phyloP scores from a whole-genome alignment of 1,140 invertebrate genomes.

The Reticulitermes speratus region DNA sequence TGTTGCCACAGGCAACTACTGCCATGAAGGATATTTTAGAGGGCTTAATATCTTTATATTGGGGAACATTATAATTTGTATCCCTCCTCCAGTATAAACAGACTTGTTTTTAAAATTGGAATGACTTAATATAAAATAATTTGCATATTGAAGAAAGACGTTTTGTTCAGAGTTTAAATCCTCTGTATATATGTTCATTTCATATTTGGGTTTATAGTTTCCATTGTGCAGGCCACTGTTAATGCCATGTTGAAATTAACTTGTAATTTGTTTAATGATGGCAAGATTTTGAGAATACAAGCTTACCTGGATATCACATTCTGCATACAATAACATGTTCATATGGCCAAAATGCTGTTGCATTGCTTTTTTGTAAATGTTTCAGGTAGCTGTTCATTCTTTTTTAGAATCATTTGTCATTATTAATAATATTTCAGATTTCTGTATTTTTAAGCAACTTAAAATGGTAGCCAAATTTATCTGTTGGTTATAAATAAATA shows the following conservation, averaged over 20 bases:
- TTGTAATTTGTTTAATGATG: too few species aligned
- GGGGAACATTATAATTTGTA: background rate
- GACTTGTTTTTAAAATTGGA: background rate
- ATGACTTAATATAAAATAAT: too few species aligned
- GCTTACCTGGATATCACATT: background rate
- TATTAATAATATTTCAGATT: background rate
- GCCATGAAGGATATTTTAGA: background rate
- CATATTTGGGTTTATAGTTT: background rate
- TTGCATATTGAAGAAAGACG: too few species aligned
- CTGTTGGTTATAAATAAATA: background rate
- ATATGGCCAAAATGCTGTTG: background rate
- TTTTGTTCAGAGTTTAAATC: background rate
- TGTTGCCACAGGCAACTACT: background rate
- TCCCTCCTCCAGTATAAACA: background rate
- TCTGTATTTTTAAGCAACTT: constrained; percentile 14
- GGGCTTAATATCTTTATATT: background rate
- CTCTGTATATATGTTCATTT: background rate
- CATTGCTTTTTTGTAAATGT: background rate
- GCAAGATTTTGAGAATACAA: background rate
- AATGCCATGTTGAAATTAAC: too few species aligned
- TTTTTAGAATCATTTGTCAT: background rate
- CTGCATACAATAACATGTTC: background rate
- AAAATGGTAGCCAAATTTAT: background rate
- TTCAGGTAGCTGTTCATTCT: background rate
- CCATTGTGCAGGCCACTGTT: too few species aligned